Evolutionary conservation across 2,888 invertebrate species (phyloP).

Genomic region (Sesia bembeciformis): DNA sequence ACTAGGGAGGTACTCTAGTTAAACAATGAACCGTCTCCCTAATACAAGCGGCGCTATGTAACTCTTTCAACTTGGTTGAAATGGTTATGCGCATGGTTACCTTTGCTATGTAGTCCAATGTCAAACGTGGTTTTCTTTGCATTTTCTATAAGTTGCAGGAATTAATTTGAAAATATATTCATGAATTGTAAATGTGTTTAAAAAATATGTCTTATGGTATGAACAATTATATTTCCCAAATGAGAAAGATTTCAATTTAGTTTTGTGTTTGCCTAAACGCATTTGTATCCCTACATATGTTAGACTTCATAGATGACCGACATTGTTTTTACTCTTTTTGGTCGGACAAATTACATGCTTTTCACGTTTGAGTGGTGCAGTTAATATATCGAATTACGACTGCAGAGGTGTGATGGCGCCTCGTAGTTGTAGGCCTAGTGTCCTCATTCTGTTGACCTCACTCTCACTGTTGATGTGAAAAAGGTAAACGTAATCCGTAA

Average conservation of each 20-base stretch:
- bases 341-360: background rate
- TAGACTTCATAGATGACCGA: background rate
- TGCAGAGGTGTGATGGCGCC: background rate
- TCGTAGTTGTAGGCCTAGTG: background rate
- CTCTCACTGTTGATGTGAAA: conserved; percentile 20
- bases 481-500: conserved; percentile 11
- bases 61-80: conserved; percentile 10
- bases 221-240: too few species aligned
- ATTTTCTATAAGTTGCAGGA: background rate
- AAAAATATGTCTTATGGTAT: too few species aligned
- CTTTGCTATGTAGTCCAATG: conserved; percentile 23
- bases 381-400: conserved; percentile 4
- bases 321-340: background rate
- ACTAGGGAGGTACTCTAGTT: background rate
- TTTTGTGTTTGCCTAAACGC: too few species aligned
- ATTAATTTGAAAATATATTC: too few species aligned
- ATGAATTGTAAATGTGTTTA: too few species aligned
- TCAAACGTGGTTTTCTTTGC: conserved; percentile 1
- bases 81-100: conserved; percentile 20
- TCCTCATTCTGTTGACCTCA: conserved; percentile 9
- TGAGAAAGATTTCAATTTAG: too few species aligned
- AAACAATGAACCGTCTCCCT: conserved; percentile 19
- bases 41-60: conserved; percentile 15
- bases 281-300: too few species aligned
- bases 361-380: conserved; percentile 1